These are phyloP conservation scores for Drosophila meridiana DNA, from an alignment of 2,888 invertebrate species.

Conservation along the genomic window DNA sequence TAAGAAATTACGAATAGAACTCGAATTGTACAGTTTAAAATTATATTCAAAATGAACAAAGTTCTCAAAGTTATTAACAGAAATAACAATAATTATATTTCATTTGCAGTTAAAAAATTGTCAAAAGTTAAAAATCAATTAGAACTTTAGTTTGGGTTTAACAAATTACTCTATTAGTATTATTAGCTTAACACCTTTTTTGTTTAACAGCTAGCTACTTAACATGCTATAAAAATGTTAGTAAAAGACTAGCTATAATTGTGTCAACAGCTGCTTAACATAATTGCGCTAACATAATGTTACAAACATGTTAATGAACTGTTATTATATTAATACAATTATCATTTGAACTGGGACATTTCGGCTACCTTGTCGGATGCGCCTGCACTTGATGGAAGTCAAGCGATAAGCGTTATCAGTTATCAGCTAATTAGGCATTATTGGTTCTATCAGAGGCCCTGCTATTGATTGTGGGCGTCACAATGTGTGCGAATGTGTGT, in stretches of 20 bases:
- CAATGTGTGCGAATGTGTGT: background rate
- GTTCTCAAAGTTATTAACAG: background rate
- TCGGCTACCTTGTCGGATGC: conserved; percentile 14
- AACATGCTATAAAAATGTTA: background rate
- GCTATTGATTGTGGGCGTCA: background rate
- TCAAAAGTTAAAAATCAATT: background rate
- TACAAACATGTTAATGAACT: background rate
- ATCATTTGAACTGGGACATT: background rate
- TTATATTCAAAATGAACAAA: background rate
- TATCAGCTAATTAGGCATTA: conserved; percentile 26
- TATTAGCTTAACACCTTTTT: background rate
- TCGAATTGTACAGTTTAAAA: background rate
- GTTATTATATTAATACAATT: background rate
- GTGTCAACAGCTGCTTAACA: background rate
- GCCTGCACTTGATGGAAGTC: conserved; percentile 22
- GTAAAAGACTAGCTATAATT: background rate
- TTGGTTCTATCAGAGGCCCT: conserved; percentile 14
- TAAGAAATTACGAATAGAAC: background rate
- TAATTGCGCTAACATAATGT: background rate
- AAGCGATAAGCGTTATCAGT: conserved; percentile 14
- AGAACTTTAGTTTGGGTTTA: background rate
- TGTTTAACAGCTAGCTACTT: background rate
- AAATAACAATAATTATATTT: background rate
- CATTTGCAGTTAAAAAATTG: background rate
- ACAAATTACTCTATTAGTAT: background rate